Conservation (phyloP, 1,140 invertebrate species). For the Ooceraea biroi region DNA sequence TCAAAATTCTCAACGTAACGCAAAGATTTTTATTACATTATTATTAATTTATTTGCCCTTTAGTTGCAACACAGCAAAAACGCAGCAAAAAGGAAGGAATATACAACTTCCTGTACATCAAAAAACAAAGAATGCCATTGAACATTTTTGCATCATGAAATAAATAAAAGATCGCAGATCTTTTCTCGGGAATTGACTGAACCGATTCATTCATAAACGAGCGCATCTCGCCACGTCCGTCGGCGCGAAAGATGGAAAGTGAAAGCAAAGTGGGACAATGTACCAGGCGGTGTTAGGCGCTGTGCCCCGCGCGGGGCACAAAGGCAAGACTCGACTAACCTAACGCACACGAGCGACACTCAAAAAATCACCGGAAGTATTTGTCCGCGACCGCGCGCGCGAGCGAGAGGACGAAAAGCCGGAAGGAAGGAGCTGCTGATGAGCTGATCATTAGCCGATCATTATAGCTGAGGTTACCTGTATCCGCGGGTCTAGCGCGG, state of each 20-base stretch:
- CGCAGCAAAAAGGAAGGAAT: not conserved
- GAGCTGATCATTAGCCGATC: too few relatives aligned
- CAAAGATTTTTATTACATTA: not conserved
- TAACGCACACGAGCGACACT: constrained; percentile 64
- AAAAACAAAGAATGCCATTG: not conserved
- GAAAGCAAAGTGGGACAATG: constrained; percentile 82
- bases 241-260: constrained; percentile 38
- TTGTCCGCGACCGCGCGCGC: not conserved
- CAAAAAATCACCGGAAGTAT: not conserved
- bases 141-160: not conserved
- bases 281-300: constrained; percentile 81
- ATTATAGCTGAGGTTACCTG: constrained; percentile 79
- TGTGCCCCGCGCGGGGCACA: constrained; percentile 50
- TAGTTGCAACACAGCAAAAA: not conserved
- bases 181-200: too few relatives aligned
- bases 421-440: too few relatives aligned
- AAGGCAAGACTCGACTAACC: constrained; percentile 27
- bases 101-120: constrained; percentile 17
- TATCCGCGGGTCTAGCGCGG: constrained; percentile 84
- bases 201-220: not conserved
- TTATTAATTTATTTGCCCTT: not conserved
- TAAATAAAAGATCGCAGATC: too few relatives aligned
- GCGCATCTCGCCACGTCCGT: not conserved
- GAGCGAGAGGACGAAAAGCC: not conserved
- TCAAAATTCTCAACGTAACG: not conserved